Evolutionary conservation across 2,888 invertebrate genomes (phyloP), one percentile per base, ranked within the genome.

Genomic region (Lasius platythorax): DNA sequence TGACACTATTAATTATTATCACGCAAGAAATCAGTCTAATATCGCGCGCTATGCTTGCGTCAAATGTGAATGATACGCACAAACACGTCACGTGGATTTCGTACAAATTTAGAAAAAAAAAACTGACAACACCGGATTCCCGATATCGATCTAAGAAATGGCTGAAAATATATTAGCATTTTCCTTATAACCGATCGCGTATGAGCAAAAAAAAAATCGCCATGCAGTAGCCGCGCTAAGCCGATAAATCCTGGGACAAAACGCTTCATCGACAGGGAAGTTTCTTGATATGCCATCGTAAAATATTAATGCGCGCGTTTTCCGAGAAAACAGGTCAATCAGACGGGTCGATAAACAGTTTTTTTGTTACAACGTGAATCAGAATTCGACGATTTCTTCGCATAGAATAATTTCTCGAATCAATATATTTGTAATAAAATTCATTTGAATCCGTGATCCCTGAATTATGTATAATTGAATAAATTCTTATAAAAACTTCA

Each of bases 111-210:
- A 12, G 82, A 89, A 89, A 84, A 63, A 61, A 30, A 64, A 64
- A 89, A 88, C 89, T 82, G 67, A 85, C 87, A 82, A 75, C 76
- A 84, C 85, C 75, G 50, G 89, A 82, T 89, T 58, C n/a, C 28
- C 68, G 53, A 81, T 76, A 72, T 53, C 61, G 3, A 79, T 73
- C 78, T 53, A 33, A 58, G 15, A 53, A 85, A 87, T 76, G 61
- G 72, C 40, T 68, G 53, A 63, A 53, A 30, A 75, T 78, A 75
- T 78, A 81, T 46, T 50, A 50, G 15, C 53, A 68, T 85, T 84
- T 85, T 66, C 15, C 37, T 67, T 56, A 43, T 33, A 33, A 18
- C 3, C 23, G 9, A 61, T 18, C 8, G 50, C 15, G 33, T 18
- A 53, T n/a, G 43, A 68, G 46, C 30, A 37, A 40, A 72, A 61